Evolutionary conservation across 2,797 vertebrate genomes (phyloP).

Genomic region (Decapterus maruadsi): DNA sequence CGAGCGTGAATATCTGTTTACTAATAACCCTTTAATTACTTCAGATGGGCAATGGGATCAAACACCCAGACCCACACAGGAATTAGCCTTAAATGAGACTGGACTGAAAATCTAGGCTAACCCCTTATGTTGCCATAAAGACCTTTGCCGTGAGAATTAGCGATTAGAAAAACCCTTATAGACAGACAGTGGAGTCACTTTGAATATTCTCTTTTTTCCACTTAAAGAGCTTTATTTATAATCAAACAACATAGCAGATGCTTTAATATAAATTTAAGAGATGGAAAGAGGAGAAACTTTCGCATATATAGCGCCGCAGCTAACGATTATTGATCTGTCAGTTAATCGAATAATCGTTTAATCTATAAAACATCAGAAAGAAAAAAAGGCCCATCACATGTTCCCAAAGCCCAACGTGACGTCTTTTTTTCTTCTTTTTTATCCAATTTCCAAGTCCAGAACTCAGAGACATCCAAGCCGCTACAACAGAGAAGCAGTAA

Average conservation of each 20-base stretch:
- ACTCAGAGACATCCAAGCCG: neutral
- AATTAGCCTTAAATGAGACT: slow-evolving; percentile 85
- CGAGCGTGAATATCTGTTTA: slow-evolving; percentile 90
- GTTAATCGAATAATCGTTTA: slow-evolving; percentile 14
- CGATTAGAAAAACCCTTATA: slow-evolving; percentile 40
- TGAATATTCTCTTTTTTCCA: slow-evolving; percentile 60
- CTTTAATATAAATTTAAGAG: slow-evolving; percentile 45
- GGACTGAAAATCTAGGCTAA: slow-evolving; percentile 73
- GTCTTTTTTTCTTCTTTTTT: slow-evolving; percentile 1
- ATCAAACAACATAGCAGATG: slow-evolving; percentile 52
- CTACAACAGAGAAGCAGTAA: neutral
- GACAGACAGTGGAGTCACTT: slow-evolving; percentile 29
- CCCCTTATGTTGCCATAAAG: slow-evolving; percentile 74
- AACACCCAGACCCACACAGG: slow-evolving; percentile 84
- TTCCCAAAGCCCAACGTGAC: neutral
- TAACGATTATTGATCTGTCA: neutral
- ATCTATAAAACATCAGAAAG: slow-evolving; percentile 30
- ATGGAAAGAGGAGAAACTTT: slow-evolving; percentile 3
- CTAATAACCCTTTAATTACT: slow-evolving; percentile 92
- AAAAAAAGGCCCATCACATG: neutral
- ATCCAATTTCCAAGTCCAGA: slow-evolving; percentile 5
- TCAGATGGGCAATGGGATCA: slow-evolving; percentile 88
- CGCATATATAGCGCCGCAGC: neutral
- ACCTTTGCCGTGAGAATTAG: slow-evolving; percentile 68
- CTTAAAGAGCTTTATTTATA: slow-evolving; percentile 51